A percentile compares a stretch with the other conserved stretches of the same genome.
These are phyloP conservation scores for Zonotrichia albicollis DNA, from an alignment of 2,797 vertebrate species.

Conservation along the genomic window DNA sequence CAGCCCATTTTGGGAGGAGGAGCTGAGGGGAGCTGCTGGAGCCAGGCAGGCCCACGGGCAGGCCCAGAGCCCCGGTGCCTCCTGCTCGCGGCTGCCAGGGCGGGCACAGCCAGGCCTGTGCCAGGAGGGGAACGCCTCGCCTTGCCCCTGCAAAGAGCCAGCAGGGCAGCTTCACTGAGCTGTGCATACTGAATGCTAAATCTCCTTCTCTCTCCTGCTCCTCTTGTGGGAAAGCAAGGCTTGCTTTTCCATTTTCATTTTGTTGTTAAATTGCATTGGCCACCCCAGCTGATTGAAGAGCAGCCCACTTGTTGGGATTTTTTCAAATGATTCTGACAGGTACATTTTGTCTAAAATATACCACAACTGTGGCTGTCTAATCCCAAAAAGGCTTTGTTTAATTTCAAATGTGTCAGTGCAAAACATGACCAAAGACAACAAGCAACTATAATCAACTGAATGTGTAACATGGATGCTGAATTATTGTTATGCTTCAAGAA, in stretches of 20 bases:
- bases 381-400: constrained; percentile 55
- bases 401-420: constrained; percentile 60
- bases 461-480: constrained; percentile 65
- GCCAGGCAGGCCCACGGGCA: rapidly evolving
- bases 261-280: constrained; percentile 10
- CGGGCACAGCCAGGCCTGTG: not conserved
- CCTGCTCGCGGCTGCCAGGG: rapidly evolving
- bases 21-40: no score
- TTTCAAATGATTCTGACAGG: constrained; percentile 31
- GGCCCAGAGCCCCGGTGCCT: rapidly evolving
- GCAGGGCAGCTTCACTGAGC: not conserved
- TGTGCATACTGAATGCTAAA: rapidly evolving
- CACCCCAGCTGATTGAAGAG: not conserved
- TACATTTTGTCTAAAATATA: constrained; percentile 51
- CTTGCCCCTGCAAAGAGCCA: not conserved
- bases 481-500: constrained; percentile 73
- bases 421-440: constrained; percentile 68
- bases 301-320: constrained; percentile 34
- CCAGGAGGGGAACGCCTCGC: rapidly evolving
- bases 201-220: not conserved
- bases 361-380: constrained; percentile 44
- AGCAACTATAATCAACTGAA: constrained; percentile 42
- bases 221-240: not conserved
- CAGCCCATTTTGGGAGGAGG: rapidly evolving
- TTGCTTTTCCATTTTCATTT: not conserved